Evolutionary conservation across 1,140 invertebrate genomes (phyloP).

Genomic region (Condylostylus longicornis): DNA sequence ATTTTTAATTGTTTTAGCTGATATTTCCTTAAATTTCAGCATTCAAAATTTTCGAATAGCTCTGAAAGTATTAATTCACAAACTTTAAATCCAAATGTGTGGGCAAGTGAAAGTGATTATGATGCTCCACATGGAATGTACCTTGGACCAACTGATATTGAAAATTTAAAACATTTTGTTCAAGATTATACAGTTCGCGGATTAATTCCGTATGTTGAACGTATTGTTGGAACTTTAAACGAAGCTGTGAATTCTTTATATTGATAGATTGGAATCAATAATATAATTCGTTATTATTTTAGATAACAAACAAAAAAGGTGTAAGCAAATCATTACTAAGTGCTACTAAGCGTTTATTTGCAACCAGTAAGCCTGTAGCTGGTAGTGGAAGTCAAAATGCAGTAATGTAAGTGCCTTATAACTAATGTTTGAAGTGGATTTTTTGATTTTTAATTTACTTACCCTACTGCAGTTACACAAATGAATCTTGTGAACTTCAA

Average conservation of each 20-base stretch:
- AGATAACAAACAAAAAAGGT: conserved; percentile 73
- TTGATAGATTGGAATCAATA: background rate
- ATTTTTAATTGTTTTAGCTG: background rate
- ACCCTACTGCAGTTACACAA: conserved; percentile 66
- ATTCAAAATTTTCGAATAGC: conserved; percentile 36
- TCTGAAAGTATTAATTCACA: conserved; percentile 40
- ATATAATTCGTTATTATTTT: conserved; percentile 4
- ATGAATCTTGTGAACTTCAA: conserved; percentile 85
- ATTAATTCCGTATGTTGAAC: conserved; percentile 78
- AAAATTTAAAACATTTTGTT: conserved; percentile 68
- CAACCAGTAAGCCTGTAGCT: conserved; percentile 66
- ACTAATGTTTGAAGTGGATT: no score
- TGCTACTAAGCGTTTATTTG: conserved; percentile 90
- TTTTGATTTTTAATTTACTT: no score
- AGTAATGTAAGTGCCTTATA: conserved; percentile 49
- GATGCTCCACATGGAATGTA: conserved; percentile 50
- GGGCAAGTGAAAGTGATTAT: conserved; percentile 37
- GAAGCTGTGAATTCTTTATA: conserved; percentile 50
- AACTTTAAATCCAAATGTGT: conserved; percentile 39
- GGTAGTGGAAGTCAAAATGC: conserved; percentile 52
- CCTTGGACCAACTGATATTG: conserved; percentile 65
- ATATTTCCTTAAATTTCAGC: conserved; percentile 6
- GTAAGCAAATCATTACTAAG: conserved; percentile 82
- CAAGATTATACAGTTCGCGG: conserved; percentile 77
- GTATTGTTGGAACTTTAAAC: conserved; percentile 64